phyloP scores from a whole-genome alignment of 2,888 invertebrate genomes.

The Lamellibrachia columna region DNA sequence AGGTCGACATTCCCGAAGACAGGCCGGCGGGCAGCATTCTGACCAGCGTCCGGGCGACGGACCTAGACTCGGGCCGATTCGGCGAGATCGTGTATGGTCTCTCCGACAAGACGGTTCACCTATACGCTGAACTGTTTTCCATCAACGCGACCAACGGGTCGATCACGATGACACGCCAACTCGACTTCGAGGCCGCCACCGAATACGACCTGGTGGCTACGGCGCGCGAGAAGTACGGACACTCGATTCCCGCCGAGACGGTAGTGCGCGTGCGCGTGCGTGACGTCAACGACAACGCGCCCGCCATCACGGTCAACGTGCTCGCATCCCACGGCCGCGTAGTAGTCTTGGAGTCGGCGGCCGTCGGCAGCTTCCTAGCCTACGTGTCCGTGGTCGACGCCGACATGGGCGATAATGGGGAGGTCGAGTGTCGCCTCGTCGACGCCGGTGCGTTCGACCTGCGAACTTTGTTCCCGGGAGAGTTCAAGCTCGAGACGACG shows the following conservation, averaged over 20 bases:
- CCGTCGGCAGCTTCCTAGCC: slow-evolving; percentile 90
- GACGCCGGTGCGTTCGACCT: slow-evolving; percentile 84
- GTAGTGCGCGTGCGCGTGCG: slow-evolving; percentile 68
- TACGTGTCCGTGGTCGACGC: slow-evolving; percentile 92
- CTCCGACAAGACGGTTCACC: slow-evolving; percentile 23
- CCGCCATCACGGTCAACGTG: slow-evolving; percentile 83
- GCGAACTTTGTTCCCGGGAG: slow-evolving; percentile 79
- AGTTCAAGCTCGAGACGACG: slow-evolving; percentile 75
- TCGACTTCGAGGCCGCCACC: slow-evolving; percentile 36
- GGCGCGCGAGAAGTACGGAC: slow-evolving; percentile 53
- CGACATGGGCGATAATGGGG: slow-evolving; percentile 90
- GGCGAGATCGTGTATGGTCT: not conserved
- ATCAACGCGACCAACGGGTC: slow-evolving; percentile 31
- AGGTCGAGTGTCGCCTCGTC: slow-evolving; percentile 76
- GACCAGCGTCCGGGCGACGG: not conserved
- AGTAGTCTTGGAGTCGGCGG: slow-evolving; percentile 72
- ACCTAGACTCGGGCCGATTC: not conserved
- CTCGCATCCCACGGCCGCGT: slow-evolving; percentile 81
- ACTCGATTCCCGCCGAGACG: slow-evolving; percentile 81
- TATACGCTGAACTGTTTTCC: slow-evolving; percentile 35
- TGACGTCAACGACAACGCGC: slow-evolving; percentile 88
- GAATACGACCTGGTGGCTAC: slow-evolving; percentile 35
- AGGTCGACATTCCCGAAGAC: not conserved
- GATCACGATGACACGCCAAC: slow-evolving; percentile 27
- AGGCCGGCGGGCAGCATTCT: not conserved